Base-by-base conservation (phyloP, 2,113 vertebrate species). In the Accipiter virgatus region DNA sequence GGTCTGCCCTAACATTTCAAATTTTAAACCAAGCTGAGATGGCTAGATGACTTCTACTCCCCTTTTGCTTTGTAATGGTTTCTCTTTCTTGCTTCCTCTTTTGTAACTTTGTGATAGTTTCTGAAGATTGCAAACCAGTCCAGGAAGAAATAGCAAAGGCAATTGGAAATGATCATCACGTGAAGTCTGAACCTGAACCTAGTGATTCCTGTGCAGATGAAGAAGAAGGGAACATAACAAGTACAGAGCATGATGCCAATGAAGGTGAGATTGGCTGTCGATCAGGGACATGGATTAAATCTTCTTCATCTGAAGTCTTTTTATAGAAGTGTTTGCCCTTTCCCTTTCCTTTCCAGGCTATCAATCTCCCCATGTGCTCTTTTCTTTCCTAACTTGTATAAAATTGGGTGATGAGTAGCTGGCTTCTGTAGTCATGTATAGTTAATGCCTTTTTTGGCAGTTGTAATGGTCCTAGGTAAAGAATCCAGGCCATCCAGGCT, bases 71-170 rank as follows among this genome's bases (percentile, higher is more conserved):
- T 91, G 87, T 96, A 79, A 86, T 42, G 5, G 19, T 65, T 84
- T 81, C 16, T 42, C 70, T 66, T 86, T 53, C 65, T 74, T 97
- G 25, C 82, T 80, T 62, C 59, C 15, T 94, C 16, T 95, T 50
- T 97, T 48, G n/a, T 96, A 52, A 96, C 81, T 97, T 55, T 77
- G 61, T 93, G 89, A 59, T 58, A 74, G 94, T 89, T 92, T 95
- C 93, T 96, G 95, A 96, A 96, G 90, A 94, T 80, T 96, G 97
- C 97, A 98, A 98, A 98, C 98, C 97, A 97, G 98, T 98, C 73
- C 98, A 98, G 97, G 98, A 98, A 90, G 98, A 98, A 95, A 97
- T 98, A 73, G 97, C 96, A 32, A 98, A 97, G 43, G 97, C 97
- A 48, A 94, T 97, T 70, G 93, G 96, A 90, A 95, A 97, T 10